These are phyloP conservation scores for Sitobion miscanthi DNA, from an alignment of 1,140 invertebrate genomes.

Conservation along the genomic window DNA sequence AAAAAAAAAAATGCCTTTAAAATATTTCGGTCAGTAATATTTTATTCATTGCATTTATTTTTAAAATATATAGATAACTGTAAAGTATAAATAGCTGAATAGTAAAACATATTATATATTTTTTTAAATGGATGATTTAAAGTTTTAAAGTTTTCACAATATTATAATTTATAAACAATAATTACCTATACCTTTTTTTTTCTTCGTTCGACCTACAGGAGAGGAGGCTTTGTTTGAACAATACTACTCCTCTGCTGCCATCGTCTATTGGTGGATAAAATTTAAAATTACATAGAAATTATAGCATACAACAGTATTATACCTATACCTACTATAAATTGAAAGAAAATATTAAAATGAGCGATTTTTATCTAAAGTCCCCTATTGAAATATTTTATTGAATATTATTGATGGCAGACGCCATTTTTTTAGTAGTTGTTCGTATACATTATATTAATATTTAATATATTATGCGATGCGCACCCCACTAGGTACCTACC, in stretches of 20 bases:
- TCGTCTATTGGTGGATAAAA: no score
- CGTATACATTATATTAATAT: not conserved
- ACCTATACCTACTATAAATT: not conserved
- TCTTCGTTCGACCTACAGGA: no score
- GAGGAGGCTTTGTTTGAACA: no score
- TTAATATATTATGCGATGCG: not conserved
- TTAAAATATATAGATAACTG: no score
- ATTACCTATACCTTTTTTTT: not conserved
- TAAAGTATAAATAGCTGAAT: not conserved
- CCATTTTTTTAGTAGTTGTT: not conserved
- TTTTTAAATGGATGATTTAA: not conserved
- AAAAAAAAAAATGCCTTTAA: no score
- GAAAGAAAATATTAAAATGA: constrained; percentile 3
- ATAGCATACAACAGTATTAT: no score
- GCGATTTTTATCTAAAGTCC: not conserved
- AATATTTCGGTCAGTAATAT: no score
- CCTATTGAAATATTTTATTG: not conserved
- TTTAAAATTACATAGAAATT: no score
- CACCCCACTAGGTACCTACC: not conserved
- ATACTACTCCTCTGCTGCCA: no score
- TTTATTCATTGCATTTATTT: no score
- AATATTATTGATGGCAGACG: not conserved
- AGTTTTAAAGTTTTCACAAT: not conserved
- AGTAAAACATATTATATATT: not conserved
- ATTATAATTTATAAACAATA: not conserved